phyloP scores from a whole-genome alignment of 2,888 invertebrate species.

The Poecilobothrus nobilitatus region DNA sequence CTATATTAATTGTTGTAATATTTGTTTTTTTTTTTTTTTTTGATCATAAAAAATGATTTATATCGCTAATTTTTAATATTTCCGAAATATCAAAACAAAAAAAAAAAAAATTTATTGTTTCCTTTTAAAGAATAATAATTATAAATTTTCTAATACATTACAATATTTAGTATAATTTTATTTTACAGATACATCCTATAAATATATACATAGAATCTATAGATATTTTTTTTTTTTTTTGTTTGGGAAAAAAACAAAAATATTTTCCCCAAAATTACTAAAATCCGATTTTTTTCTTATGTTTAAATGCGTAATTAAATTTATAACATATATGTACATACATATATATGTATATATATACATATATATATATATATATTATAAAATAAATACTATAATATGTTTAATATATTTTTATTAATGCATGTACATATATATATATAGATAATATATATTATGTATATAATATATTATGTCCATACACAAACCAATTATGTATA shows the following conservation, averaged over 20 bases:
- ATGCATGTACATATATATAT: too few species aligned
- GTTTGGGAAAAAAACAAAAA: neutral
- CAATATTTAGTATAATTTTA: neutral
- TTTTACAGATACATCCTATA: neutral
- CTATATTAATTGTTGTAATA: too few species aligned
- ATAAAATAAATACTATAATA: too few species aligned
- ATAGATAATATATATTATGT: too few species aligned
- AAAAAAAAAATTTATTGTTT: neutral
- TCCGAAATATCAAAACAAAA: neutral
- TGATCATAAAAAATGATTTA: neutral
- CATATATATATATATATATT: neutral
- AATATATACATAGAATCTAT: neutral
- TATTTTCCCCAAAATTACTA: neutral
- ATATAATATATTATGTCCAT: too few species aligned
- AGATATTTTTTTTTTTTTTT: neutral
- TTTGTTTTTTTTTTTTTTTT: too few species aligned
- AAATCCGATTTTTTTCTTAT: neutral
- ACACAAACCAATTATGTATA: neutral
- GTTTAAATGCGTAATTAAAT: conserved; percentile 3
- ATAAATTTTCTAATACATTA: neutral
- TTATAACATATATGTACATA: neutral
- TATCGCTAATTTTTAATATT: neutral
- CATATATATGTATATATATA: neutral
- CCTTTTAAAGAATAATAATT: neutral
- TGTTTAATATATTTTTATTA: too few species aligned